Evolutionary conservation across 2,113 vertebrate species (phyloP).

Genomic region (Cololabis saira): DNA sequence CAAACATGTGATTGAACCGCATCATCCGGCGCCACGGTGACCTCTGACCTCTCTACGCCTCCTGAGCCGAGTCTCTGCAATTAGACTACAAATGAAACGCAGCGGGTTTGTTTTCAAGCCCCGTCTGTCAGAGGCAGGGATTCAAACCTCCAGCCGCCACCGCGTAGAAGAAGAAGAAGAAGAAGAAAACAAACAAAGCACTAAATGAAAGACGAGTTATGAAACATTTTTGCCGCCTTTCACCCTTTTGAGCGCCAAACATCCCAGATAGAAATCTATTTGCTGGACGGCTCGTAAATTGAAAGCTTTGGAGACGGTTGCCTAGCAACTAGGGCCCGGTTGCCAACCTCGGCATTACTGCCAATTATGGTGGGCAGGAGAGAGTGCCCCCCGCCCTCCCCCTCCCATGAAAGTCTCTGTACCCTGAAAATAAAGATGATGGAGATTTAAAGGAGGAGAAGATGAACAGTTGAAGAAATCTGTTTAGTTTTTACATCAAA

Average conservation of each 20-base stretch:
- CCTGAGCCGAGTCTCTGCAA: background rate
- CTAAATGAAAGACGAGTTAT: constrained; percentile 62
- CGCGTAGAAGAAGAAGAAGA: too few relatives aligned
- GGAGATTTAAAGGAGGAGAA: too few relatives aligned
- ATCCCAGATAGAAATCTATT: constrained; percentile 67
- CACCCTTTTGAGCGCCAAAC: constrained; percentile 61
- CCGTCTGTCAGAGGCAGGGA: background rate
- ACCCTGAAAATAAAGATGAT: constrained; percentile 17
- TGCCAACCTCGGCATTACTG: constrained; percentile 68
- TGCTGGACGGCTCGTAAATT: constrained; percentile 72
- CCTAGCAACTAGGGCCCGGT: constrained; percentile 71
- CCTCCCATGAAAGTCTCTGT: constrained; percentile 50
- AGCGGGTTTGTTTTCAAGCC: constrained; percentile 1
- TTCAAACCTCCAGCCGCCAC: background rate
- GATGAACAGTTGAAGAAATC: too few relatives aligned
- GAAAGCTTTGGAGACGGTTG: constrained; percentile 76
- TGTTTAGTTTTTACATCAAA: too few relatives aligned
- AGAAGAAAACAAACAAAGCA: constrained; percentile 42
- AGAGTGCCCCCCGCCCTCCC: constrained; percentile 36
- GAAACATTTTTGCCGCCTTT: constrained; percentile 61
- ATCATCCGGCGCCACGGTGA: too few relatives aligned
- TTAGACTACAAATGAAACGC: background rate
- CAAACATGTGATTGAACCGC: too few relatives aligned
- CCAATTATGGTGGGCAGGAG: constrained; percentile 69
- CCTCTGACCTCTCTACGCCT: background rate